Base-by-base conservation (phyloP, 1,140 invertebrate genomes). In the Drosophila navojoa region DNA sequence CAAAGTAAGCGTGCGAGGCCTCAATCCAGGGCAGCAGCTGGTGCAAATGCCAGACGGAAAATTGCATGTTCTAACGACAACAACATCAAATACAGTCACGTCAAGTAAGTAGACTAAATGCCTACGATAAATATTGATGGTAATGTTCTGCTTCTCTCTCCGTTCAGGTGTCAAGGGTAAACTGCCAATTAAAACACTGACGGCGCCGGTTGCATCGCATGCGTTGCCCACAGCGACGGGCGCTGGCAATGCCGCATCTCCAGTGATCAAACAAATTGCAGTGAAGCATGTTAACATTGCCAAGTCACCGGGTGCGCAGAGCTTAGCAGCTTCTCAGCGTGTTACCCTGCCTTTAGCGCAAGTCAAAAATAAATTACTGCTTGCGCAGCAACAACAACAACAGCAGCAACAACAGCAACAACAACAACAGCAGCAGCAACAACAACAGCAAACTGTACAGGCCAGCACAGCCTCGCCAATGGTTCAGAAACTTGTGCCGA, bases 1-100 rank as follows among this genome's bases (percentile, higher is more conserved):
- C 15, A 98, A 98, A 92, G 93, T 99, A 0, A 97, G 98, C 91
- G 97, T 99, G 3, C 94, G 96, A 66, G 98, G 98, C 6, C 93
- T 99, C 1, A 94, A 98, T 91, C 96, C 97, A 50, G 97, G 98
- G n/a, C 98, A 99, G 87, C 97, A 98, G 81, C 93, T 98, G 25
- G 95, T 98, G 22, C 96, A 98, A 91, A 96, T 98, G 94, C 95
- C 98, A 0, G 98, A 99, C 93, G 98, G 98, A 0, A 97, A 98
- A 92, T 92, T 99, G 32, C 98, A 99, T 84, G 95, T 98, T 3
- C 93, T 98, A 16, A 96, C 95, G 40, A 94, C 94, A 57, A 66
- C 71, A 35, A 71, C 82, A 16, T 59, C 71, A 6, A 85, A 79
- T 49, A 32, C 93, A 93, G 77, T 87, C 7, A 50, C 74, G 19